Evolutionary conservation across 1,140 invertebrate species (phyloP), one percentile per base, ranked within the genome.

Genomic region (Melanaphis sacchari): DNA sequence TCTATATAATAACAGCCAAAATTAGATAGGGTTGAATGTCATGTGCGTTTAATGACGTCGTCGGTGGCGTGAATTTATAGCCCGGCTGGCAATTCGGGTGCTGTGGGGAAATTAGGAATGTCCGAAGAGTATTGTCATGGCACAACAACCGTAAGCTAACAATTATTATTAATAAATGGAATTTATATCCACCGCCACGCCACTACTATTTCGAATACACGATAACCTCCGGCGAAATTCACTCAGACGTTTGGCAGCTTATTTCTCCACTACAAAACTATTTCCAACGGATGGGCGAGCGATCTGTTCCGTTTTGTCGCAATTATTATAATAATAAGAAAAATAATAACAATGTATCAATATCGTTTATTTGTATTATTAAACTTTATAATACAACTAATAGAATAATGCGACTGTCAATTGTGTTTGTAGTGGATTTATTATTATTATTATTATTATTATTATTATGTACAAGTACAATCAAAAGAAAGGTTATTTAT

Each of bases 151-250:
- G 26, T 93, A 36, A 38, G 91, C 76, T 41, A 93, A 85, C 85
- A 93, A 85, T 91, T 85, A 82, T 40, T 82, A 84, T 88, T 54
- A 92, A 84, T 84, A 40, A 84, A 31, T 31, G 46, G 46, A 82
- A 84, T 84, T 84, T 54, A 82, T 54, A 15, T 52, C 81, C 24
- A 26, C 31, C 59, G 3, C 38, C 18, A 26, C 89, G 36, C 46
- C 21, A 9, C 36, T 41, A 11, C 81, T 38, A 85, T 36, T 91
- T 49, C 46, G 38, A 21, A 85, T 21, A 49, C n/a, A 8, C 5
- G 36, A 46, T 9, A 22, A 52, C 46, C 90, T 40, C 38, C 15
- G 38, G 15, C 38, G 2, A 59, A 26, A 40, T 54, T 7, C 38
- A 54, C n/a, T n/a, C 41, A 21, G 7, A 38, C 76, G 18, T 38